Base-by-base conservation (phyloP, 92 coral and sea anemone genomes). In the Siderastrea siderea region DNA sequence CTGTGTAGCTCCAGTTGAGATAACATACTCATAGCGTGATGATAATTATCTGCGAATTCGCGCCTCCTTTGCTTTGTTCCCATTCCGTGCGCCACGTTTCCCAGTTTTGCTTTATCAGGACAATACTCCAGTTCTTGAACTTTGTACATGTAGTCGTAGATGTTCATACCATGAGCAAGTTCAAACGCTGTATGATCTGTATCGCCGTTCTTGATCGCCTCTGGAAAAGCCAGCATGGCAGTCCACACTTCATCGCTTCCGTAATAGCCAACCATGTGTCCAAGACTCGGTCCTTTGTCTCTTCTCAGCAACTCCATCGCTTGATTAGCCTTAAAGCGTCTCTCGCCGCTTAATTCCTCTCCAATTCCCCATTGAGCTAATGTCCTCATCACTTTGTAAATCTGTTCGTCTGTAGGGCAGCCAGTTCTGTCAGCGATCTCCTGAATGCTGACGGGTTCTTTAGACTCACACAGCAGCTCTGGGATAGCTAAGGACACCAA, bases 281-380 rank as follows among this genome's bases (percentile, higher is more conserved):
- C 93, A 43, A 90, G 84, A 78, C 93, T 85, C 16, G 90, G 93
- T 26, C 90, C 93, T 68, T 68, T 71, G 82, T 85, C 90, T 50
- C 93, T 71, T 48, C 93, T 85, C 49, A 90, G 76, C 71, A 90
- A 48, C 75, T 90, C 90, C 81, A 90, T 85, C 45, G 68, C 84
- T 61, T 68, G 63, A 69, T 90, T 90, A 16, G 89, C 84, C 50
- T 77, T 58, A 71, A 90, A 90, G 5, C 81, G 61, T 75, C 63
- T 90, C 43, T 85, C 78, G 48, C 63, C 83, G 64, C 52, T 49
- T 15, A 89, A 14, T 72, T 89, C 92, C 13, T 66, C 84, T 15
- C 89, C 92, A 2, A 83, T 83, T 5, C 92, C 92, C 92, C 92
- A 89, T 68, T 89, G 92, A 68, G 88, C 92, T 79, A 89, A 76